These are phyloP conservation scores for Diarsia dahlii DNA, from an alignment of 2,888 invertebrate genomes.

Conservation along the genomic window DNA sequence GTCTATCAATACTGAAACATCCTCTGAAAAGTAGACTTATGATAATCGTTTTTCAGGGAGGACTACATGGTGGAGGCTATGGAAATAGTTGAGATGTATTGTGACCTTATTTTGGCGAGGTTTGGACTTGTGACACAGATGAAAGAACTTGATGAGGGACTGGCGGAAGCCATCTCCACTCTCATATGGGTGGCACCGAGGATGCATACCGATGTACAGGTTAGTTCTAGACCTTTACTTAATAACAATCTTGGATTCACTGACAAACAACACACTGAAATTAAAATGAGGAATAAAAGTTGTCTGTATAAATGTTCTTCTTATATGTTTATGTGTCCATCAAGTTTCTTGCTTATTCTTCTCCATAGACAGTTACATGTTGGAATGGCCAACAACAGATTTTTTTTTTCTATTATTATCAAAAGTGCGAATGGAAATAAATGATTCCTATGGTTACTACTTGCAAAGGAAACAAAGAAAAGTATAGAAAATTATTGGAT, in stretches of 20 bases:
- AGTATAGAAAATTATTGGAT: not conserved
- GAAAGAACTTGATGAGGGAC: slow-evolving; percentile 98
- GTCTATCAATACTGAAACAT: not conserved
- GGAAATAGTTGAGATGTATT: slow-evolving; percentile 99
- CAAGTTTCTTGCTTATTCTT: too few relatives aligned
- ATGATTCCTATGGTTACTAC: not conserved
- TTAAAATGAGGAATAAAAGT: not conserved
- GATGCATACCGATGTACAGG: slow-evolving; percentile 96
- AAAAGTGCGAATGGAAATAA: too few relatives aligned
- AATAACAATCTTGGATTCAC: not conserved
- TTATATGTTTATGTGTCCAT: too few relatives aligned
- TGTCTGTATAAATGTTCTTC: too few relatives aligned
- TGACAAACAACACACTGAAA: not conserved
- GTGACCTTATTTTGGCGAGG: slow-evolving; percentile 98
- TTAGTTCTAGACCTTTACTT: slow-evolving; percentile 59
- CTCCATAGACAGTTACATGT: too few relatives aligned
- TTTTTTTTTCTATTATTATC: too few relatives aligned
- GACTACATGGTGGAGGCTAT: slow-evolving; percentile 99
- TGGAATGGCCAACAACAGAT: too few relatives aligned
- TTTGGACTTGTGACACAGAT: slow-evolving; percentile 99
- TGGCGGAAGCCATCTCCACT: slow-evolving; percentile 98
- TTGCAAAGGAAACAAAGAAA: not conserved
- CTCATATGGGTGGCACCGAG: slow-evolving; percentile 99
- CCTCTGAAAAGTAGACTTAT: not conserved
- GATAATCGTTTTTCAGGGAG: slow-evolving; percentile 91